phyloP scores from a whole-genome alignment of 23 tunicate genomes.

The Diplosoma virens region DNA sequence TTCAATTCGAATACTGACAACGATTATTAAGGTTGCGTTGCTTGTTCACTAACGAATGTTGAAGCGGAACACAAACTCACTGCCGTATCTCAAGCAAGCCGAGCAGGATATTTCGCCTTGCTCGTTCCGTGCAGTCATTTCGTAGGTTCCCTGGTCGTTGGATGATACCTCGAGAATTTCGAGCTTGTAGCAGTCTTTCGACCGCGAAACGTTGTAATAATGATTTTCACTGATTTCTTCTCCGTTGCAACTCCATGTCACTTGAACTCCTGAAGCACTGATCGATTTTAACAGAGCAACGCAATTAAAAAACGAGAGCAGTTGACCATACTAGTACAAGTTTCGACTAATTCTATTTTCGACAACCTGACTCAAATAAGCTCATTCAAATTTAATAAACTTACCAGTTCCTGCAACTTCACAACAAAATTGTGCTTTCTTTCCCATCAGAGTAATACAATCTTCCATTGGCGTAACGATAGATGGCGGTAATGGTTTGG shows the following conservation, averaged over 20 bases:
- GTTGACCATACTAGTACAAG: too few species aligned
- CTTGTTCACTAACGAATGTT: too few species aligned
- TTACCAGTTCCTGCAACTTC: conserved; percentile 82
- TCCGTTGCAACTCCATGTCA: conserved; percentile 62
- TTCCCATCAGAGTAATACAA: conserved; percentile 73
- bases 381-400: too few species aligned
- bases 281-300: too few species aligned
- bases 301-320: too few species aligned
- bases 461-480: conserved; percentile 78
- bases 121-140: conserved; percentile 42
- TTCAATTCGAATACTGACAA: too few species aligned
- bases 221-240: conserved; percentile 57
- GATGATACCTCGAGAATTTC: conserved; percentile 74
- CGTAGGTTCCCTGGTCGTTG: conserved; percentile 86
- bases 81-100: conserved; percentile 77
- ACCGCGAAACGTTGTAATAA: conserved; percentile 66
- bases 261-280: conserved; percentile 64
- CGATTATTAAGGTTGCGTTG: too few species aligned
- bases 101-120: conserved; percentile 61
- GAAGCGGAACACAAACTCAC: conserved; percentile 58
- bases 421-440: conserved; percentile 79
- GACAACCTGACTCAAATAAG: too few species aligned
- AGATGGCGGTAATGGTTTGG: conserved; percentile 31
- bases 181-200: conserved; percentile 52
- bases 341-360: too few species aligned